Evolutionary conservation across 1,140 invertebrate genomes (phyloP), one percentile per base, ranked within the genome.

Genomic region (Portunus trituberculatus): DNA sequence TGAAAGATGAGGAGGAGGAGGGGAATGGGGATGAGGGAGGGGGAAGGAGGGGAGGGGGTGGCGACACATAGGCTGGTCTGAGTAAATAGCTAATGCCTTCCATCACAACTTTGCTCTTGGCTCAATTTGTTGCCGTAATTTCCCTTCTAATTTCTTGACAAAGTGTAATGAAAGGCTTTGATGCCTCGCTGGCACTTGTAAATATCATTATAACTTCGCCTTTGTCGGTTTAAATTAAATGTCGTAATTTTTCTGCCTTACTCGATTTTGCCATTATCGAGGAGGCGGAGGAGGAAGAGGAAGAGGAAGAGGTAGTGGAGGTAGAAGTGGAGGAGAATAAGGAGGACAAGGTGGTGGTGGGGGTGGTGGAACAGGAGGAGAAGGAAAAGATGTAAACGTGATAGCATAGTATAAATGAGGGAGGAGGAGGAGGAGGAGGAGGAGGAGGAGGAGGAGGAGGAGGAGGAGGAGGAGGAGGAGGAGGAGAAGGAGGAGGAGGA

Each of bases 171-270:
- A 95, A 95, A 86, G 90, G 94, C 94, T 95, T 95, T 95, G 94
- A 95, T 95, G 94, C 89, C 31, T 32, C 89, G 76, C 94, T 87
- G 89, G 94, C 94, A 95, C 67, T 95, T 91, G 94, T 95, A 95
- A 95, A 95, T 95, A 95, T 91, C 94, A 95, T 95, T 95, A 95
- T 86, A 95, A 95, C 94, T 95, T 95, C 45, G 94, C 94, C 94
- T 95, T 95, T 95, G 94, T 95, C 31, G 94, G 94, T 95, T 95
- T 91, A 95, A 95, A 95, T 95, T 95, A 95, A 95, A 95, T 95
- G 94, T 95, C 94, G 59, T 90, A 89, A 95, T 95, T 95, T 95
- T 95, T 95, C 89, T 83, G 16, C 94, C 82, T 95, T 95, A 91
- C 94, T 95, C 86, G 48, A 95, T 95, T 95, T 92, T 86, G 90